Evolutionary conservation across 2,113 vertebrate species (phyloP), one percentile per base, ranked within the genome.

Genomic region (Entomyzon cyanotis): DNA sequence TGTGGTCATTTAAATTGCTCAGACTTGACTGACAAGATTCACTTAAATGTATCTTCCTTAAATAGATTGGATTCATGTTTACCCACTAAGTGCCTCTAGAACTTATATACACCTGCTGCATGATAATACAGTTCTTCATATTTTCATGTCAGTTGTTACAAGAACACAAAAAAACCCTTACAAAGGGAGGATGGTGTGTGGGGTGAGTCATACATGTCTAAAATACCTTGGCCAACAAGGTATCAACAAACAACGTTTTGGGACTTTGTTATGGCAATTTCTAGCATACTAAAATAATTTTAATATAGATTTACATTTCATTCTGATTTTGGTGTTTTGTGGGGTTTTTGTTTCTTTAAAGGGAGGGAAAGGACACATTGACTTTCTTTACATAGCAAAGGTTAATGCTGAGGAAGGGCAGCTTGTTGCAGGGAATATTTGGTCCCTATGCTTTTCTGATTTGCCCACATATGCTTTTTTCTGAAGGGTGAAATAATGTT

Each of bases 281-380:
- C 24, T 37, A 39, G 20, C 12, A 11, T 10, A 5, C 5, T 47
- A 33, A 73, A 93, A 30, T 41, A 73, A 41, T 15, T 41, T 50
- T 30, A 25, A 31, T 22, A 2, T 4, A n/a, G 27, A 30, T 33
- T 16, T 11, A 6, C 23, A 8, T 74, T 77, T 74, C 10, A 12
- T 64, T 86, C 35, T 78, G 28, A 4, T 41, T 85, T 85, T 41
- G 65, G 7, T 35, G 31, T 35, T 74, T 41, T 49, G 25, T 31
- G 11, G 12, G 2, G 0, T 0, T 39, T 76, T 60, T 28, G 0
- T 24, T 49, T 31, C 24, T 58, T 73, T 37, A 19, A 46, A 35
- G 18, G 3, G 5, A 12, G 10, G 10, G 30, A 42, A 67, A 10
- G 52, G 7, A 5, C 20, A 17, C 39, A 22, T 7, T 21, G 18